phyloP scores from a whole-genome alignment of 2,797 vertebrate species.

The Argya squamiceps region DNA sequence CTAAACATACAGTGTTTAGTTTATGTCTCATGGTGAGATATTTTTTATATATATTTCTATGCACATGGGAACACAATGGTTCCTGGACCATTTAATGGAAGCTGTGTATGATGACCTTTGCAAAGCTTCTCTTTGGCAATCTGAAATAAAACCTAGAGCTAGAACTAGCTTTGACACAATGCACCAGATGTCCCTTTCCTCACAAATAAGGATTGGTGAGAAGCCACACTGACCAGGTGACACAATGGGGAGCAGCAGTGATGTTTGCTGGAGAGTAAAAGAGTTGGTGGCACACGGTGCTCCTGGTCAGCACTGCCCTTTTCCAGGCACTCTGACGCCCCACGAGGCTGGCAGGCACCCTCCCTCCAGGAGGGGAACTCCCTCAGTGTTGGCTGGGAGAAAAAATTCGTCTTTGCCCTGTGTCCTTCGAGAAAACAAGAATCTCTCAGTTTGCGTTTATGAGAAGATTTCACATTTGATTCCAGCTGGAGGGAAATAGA shows the following conservation, averaged over 20 bases:
- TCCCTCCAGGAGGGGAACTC: conserved; percentile 62
- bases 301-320: neutral
- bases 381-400: conserved; percentile 54
- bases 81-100: neutral
- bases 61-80: neutral
- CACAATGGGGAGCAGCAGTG: fast-evolving
- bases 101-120: neutral
- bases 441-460: conserved; percentile 72
- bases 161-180: neutral
- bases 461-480: conserved; percentile 64
- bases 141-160: neutral
- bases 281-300: fast-evolving
- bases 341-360: conserved; percentile 15
- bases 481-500: conserved; percentile 64
- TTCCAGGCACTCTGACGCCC: conserved; percentile 38
- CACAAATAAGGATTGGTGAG: neutral
- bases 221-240: neutral
- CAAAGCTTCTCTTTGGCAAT: neutral
- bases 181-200: neutral
- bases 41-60: neutral
- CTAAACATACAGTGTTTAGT: neutral
- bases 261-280: neutral
- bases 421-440: conserved; percentile 74
- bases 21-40: neutral
- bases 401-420: conserved; percentile 55